Evolutionary conservation across 2,113 vertebrate genomes (phyloP).

Genomic region (Passer domesticus): DNA sequence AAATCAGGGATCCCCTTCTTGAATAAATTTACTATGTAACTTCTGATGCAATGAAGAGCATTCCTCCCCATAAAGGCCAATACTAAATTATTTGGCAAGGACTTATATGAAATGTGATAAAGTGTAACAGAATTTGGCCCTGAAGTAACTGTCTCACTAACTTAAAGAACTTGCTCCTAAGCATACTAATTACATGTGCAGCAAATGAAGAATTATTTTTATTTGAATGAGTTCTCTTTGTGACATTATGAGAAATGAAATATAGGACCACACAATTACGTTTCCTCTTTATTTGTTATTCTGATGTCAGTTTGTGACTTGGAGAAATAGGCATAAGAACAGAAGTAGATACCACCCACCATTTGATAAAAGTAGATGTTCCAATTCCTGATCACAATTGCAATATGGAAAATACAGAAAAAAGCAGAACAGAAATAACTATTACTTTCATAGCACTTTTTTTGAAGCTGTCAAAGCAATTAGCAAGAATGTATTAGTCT

Average conservation of each 20-base stretch:
- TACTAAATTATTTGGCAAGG: not conserved
- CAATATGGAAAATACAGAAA: slow-evolving; percentile 19
- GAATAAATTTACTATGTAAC: not conserved
- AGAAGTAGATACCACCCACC: slow-evolving; percentile 50
- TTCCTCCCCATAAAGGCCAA: not conserved
- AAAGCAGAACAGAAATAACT: slow-evolving; percentile 48
- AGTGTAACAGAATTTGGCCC: not conserved
- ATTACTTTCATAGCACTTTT: slow-evolving; percentile 36
- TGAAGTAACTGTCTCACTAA: not conserved
- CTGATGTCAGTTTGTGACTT: not conserved
- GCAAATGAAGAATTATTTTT: not conserved
- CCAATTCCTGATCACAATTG: slow-evolving; percentile 44
- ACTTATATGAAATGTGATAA: not conserved
- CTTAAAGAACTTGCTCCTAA: not conserved
- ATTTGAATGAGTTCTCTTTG: not conserved
- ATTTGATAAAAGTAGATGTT: slow-evolving; percentile 53
- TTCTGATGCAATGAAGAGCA: not conserved
- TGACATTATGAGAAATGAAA: not conserved
- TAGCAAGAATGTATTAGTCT: slow-evolving; percentile 52
- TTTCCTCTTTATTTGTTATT: slow-evolving; percentile 44
- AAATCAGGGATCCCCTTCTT: not conserved
- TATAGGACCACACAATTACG: not conserved
- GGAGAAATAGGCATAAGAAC: slow-evolving; percentile 22
- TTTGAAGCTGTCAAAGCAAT: slow-evolving; percentile 40
- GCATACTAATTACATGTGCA: not conserved